Evolutionary conservation across 37 sponge, comb jelly and placozoan genomes (phyloP), one percentile per base, ranked within the genome.

Genomic region (Halisarca cf. caerulea): DNA sequence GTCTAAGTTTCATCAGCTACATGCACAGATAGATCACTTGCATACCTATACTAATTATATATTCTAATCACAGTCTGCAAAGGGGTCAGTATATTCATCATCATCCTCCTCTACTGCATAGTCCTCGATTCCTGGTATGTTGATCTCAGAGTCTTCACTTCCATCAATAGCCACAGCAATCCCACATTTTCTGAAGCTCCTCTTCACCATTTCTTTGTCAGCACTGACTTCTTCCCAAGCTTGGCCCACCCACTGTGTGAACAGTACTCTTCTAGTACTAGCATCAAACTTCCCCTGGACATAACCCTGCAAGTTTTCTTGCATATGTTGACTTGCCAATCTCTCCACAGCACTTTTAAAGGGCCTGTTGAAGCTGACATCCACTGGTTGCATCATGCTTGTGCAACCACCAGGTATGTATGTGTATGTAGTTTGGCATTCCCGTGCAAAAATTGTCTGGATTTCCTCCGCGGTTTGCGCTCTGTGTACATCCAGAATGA

Each of bases 191-290:
- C 82, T 72, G 64, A 84, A 84, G 8, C 71, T 54, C 14, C 84
- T 77, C n/a, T 58, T 38, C 15, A 70, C 44, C 80, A 83, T 88
- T 9, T 88, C 89, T 42, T 59, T 83, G 27, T 88, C 78, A 18
- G 68, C 38, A 58, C 58, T 21, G 38, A 88, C 66, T 35, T 88
- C 84, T 54, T 78, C 89, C 89, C 84, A 88, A n/a, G 89, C 84
- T 47, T 88, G 58, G n/a, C 89, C 89, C 59, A 84, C 84, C 89
- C 89, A 88, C 18, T 83, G 83, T 7, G 70, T 83, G 25, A 88
- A 37, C 80, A 83, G 51, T 28, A 88, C 54, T 38, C 83, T 43
- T 9, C 88, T 6, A 21, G 42, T 73, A 28, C 89, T 70, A 25
- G 89, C 89, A 62, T 41, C 74, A 44, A 88, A 54, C 24, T 35